Base-by-base conservation (phyloP, 2,888 invertebrate species). In the Troides oblongomaculatus region DNA sequence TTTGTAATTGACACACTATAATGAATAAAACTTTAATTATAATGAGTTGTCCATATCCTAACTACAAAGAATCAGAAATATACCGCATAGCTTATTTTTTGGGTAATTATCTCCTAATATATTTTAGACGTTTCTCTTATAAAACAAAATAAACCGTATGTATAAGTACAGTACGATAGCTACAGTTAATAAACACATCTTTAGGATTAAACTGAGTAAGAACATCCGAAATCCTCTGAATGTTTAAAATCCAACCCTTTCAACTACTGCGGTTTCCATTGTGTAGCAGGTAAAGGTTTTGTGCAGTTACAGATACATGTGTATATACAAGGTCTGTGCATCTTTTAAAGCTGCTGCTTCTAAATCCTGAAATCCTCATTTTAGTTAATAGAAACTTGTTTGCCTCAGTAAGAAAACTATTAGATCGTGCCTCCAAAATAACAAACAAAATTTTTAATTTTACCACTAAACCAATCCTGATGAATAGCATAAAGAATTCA, bases 201-300 rank as follows among this genome's bases (percentile, higher is more conserved):
- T 10, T 8, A 61, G 23, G n/a, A 61, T n/a, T 36, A 61, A 36
- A n/a, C 60, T 14, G 10, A 14, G 7, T 8, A 60, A 17, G 60
- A 23, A 17, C 18, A 60, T 30, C 36, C 17, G 7, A 60, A 36
- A 30, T 30, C 21, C 21, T 21, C 6, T 21, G n/a, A 23, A 50
- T 36, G 23, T 39, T 60, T 60, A 60, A 14, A 50, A 62, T 62
- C 23, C 7, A 12, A 50, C 62, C 62, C 50, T 62, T 25, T 62
- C 23, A 18, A 62, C 23, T 39, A 46, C 46, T 62, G 50, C 46
- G 50, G 21, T 62, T 62, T 50, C 50, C 25, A 60, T 60, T 36
- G 7, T 14, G 4, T 62, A 50, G 18, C 25, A 7, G 30, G 25
- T 14, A 62, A 50, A 62, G 23, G 50, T 50, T 50, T 0, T 50